Evolutionary conservation across 2,888 invertebrate species (phyloP).

Genomic region (Peribatodes rhomboidaria): DNA sequence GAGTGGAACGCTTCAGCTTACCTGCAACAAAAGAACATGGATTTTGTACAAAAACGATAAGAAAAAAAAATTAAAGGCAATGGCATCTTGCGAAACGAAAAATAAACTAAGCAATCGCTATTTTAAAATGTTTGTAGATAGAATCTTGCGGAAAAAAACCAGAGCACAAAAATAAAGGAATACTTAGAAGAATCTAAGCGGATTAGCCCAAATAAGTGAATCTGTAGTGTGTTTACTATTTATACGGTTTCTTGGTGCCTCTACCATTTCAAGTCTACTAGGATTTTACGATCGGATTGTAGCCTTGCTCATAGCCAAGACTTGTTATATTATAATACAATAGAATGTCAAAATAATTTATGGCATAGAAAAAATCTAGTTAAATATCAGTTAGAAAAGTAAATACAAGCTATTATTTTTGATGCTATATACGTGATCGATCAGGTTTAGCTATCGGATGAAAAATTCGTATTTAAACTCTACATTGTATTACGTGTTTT

Average conservation of each 20-base stretch:
- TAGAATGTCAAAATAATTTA: too few relatives aligned
- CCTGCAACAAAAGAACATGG: conserved; percentile 53
- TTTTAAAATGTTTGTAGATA: not conserved
- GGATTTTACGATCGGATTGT: not conserved
- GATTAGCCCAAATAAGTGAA: conserved; percentile 40
- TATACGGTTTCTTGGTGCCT: conserved; percentile 38
- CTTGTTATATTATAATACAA: not conserved
- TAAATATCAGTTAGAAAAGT: too few relatives aligned
- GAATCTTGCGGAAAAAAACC: not conserved
- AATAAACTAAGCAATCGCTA: not conserved
- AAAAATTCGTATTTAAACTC: too few relatives aligned
- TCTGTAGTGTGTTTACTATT: conserved; percentile 28
- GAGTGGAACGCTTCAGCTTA: conserved; percentile 53
- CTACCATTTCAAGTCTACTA: not conserved
- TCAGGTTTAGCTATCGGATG: too few relatives aligned
- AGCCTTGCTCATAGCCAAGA: not conserved
- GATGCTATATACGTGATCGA: too few relatives aligned
- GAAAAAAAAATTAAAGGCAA: not conserved
- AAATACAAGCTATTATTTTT: too few relatives aligned
- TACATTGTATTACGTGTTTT: too few relatives aligned
- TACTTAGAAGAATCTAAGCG: conserved; percentile 38
- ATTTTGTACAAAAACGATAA: not conserved
- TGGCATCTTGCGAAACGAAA: not conserved
- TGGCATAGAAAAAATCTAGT: too few relatives aligned
- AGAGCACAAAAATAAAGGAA: conserved; percentile 9